Percentiles rank a stretch among this genome's conserved stretches.
phyloP scores from a whole-genome alignment of 64 coral and sea anemone species.

The Porites australiensis region DNA sequence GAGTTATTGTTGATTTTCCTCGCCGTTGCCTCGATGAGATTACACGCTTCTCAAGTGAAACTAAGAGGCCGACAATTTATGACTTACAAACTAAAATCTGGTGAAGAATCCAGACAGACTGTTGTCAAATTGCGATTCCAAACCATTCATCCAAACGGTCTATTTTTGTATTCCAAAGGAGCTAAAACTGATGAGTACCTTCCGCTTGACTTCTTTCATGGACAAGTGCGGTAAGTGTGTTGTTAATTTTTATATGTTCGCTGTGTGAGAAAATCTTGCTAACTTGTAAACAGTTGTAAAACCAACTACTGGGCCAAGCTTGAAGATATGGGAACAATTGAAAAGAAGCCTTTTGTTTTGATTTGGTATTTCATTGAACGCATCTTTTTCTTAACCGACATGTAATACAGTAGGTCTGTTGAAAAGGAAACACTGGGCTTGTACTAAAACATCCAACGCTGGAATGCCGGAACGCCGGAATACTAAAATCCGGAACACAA shows the following conservation, averaged over 20 bases:
- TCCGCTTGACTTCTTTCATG: background rate
- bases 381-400: too few relatives aligned
- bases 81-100: background rate
- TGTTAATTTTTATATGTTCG: background rate
- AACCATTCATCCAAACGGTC: conserved; percentile 63
- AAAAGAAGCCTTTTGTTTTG: too few relatives aligned
- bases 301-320: background rate
- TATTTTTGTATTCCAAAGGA: conserved; percentile 29
- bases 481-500: too few relatives aligned
- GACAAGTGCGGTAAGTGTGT: conserved; percentile 36
- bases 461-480: too few relatives aligned
- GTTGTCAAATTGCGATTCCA: conserved; percentile 45
- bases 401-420: too few relatives aligned
- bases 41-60: background rate
- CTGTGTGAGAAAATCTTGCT: background rate
- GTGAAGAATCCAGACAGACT: background rate
- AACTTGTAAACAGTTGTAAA: conserved; percentile 23
- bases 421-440: too few relatives aligned
- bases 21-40: background rate
- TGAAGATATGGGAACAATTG: background rate
- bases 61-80: conserved; percentile 1
- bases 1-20: background rate
- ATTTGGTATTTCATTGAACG: too few relatives aligned
- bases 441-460: too few relatives aligned
- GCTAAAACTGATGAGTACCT: background rate